Conservation (phyloP, 2,888 invertebrate species). For the Synanthedon tipuliformis region DNA sequence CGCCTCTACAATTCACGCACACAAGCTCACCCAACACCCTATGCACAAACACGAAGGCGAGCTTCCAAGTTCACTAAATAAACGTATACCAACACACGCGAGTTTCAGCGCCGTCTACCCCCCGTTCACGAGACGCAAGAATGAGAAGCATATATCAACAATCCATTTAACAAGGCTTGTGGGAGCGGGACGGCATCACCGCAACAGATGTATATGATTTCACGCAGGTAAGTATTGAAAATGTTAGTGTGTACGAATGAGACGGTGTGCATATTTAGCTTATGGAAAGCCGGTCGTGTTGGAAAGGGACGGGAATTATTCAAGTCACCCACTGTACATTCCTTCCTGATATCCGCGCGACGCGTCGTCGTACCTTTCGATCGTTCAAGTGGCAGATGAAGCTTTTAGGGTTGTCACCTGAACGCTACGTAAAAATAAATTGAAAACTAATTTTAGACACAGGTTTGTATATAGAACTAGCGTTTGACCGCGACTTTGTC, state of each 20-base stretch:
- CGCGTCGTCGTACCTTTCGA: slow-evolving; percentile 62
- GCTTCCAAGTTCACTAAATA: slow-evolving; percentile 71
- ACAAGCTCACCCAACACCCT: slow-evolving; percentile 53
- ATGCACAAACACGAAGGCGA: slow-evolving; percentile 65
- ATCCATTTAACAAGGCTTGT: slow-evolving; percentile 38
- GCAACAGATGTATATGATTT: slow-evolving; percentile 70
- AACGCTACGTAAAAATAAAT: slow-evolving; percentile 20
- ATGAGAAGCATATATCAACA: slow-evolving; percentile 63
- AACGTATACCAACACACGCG: slow-evolving; percentile 67
- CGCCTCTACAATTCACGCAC: slow-evolving; percentile 68
- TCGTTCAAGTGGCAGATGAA: slow-evolving; percentile 71
- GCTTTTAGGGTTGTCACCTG: slow-evolving; percentile 62
- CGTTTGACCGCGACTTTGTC: no score
- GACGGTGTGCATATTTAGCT: slow-evolving; percentile 58
- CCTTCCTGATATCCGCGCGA: slow-evolving; percentile 64
- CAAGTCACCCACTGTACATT: slow-evolving; percentile 69
- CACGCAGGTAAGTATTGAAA: slow-evolving; percentile 69
- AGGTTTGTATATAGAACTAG: no score
- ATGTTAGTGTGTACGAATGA: slow-evolving; percentile 62
- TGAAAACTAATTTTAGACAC: not conserved
- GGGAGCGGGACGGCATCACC: slow-evolving; percentile 44
- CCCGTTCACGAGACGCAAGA: slow-evolving; percentile 60
- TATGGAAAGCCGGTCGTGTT: slow-evolving; percentile 56
- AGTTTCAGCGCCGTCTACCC: slow-evolving; percentile 62
- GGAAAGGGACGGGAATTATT: slow-evolving; percentile 60